Percentiles rank a stretch among this genome's conserved stretches.
Conservation (phyloP, 2,113 vertebrate species). For the Phaetusa simplex region DNA sequence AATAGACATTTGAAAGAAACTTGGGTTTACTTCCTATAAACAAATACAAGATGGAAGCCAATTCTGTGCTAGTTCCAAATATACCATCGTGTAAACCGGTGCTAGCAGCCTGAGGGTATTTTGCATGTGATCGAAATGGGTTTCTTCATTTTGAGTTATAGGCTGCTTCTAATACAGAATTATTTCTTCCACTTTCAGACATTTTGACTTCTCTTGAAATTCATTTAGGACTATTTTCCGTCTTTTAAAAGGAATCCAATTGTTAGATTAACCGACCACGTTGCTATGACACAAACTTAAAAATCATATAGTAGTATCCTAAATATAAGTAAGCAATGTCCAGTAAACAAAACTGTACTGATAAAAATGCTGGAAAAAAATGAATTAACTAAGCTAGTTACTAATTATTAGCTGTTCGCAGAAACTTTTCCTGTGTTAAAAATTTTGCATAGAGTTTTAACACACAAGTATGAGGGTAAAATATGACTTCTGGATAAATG, state of each 20-base stretch:
- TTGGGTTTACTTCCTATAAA: not conserved
- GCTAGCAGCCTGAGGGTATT: not conserved
- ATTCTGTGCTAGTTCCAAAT: not conserved
- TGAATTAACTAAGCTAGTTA: not conserved
- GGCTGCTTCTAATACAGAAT: not conserved
- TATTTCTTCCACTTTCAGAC: not conserved
- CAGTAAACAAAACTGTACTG: not conserved
- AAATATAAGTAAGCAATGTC: not conserved
- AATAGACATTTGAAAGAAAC: not conserved
- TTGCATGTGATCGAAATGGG: not conserved
- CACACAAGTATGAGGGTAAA: not conserved
- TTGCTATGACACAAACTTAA: not conserved
- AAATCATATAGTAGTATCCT: not conserved
- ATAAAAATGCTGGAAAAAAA: not conserved
- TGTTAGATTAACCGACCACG: not conserved
- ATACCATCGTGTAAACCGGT: not conserved
- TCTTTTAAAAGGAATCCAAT: not conserved
- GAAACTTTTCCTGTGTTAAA: not conserved
- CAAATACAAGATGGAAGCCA: not conserved
- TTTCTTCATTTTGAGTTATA: not conserved
- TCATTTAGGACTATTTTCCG: not conserved
- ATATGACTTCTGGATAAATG: not conserved
- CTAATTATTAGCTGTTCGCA: not conserved
- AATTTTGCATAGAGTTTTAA: not conserved
- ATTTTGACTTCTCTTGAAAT: not conserved